Conservation (phyloP, 2,888 invertebrate species). For the Pherbina coryleti region DNA sequence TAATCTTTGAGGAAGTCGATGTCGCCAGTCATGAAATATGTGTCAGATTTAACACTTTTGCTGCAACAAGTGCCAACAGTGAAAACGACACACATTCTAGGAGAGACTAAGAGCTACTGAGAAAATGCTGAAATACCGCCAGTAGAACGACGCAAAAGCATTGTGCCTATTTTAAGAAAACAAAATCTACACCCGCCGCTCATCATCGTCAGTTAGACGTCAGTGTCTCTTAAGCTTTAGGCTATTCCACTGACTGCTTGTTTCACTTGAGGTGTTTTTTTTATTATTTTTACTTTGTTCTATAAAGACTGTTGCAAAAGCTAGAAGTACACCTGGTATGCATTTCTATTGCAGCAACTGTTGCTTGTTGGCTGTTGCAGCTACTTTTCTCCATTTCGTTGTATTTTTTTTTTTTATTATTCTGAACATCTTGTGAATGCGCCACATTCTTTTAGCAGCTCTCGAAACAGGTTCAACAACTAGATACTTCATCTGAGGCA, state of each 20-base stretch:
- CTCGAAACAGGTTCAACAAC: slow-evolving; percentile 1
- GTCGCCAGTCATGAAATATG: not conserved
- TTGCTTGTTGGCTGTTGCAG: not conserved
- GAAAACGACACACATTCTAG: too few relatives aligned
- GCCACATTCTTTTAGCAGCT: not conserved
- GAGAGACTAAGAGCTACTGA: too few relatives aligned
- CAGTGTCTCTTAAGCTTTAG: not conserved
- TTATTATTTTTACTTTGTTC: too few relatives aligned
- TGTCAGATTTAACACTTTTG: not conserved
- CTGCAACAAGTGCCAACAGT: too few relatives aligned
- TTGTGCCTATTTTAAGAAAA: too few relatives aligned
- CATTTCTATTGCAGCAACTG: too few relatives aligned
- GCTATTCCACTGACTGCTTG: not conserved
- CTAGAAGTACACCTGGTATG: too few relatives aligned
- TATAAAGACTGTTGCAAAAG: not conserved
- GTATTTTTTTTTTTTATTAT: too few relatives aligned
- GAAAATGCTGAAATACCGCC: too few relatives aligned
- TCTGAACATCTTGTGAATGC: not conserved
- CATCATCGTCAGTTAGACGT: not conserved
- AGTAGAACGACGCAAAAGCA: too few relatives aligned
- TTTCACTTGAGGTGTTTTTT: not conserved
- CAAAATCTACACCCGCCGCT: not conserved
- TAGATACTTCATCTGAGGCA: not conserved
- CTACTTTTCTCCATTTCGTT: not conserved
- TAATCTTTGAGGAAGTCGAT: slow-evolving; percentile 11